Evolutionary conservation across 1,140 invertebrate genomes (phyloP).

Genomic region (Brachystomella parvula): DNA sequence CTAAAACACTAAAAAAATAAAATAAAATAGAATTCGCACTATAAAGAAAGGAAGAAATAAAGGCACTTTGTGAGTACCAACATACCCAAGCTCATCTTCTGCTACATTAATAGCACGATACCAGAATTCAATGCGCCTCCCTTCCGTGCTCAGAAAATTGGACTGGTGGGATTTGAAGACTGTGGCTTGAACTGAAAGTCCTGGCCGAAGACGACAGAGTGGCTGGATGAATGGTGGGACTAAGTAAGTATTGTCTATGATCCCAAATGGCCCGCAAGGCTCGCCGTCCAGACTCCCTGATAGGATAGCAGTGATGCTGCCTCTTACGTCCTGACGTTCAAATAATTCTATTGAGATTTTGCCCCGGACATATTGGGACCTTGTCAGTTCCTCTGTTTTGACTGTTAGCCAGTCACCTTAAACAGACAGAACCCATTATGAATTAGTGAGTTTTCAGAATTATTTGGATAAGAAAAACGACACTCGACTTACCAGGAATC

Average conservation of each 20-base stretch:
- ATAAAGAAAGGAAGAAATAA: not conserved
- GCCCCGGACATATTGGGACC: not conserved
- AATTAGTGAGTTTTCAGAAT: not conserved
- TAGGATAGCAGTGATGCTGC: not conserved
- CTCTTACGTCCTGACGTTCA: not conserved
- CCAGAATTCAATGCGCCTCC: not conserved
- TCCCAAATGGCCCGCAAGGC: not conserved
- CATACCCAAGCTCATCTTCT: not conserved
- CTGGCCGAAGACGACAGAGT: not conserved
- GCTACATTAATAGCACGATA: not conserved
- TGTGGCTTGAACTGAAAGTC: not conserved
- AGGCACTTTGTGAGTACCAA: not conserved
- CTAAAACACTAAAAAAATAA: not conserved
- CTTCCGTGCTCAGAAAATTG: not conserved
- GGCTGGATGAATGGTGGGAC: not conserved
- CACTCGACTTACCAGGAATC: slow-evolving; percentile 1
- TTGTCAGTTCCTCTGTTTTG: not conserved
- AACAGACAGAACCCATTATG: not conserved
- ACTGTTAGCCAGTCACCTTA: not conserved
- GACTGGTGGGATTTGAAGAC: not conserved
- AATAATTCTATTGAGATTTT: not conserved
- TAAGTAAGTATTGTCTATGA: not conserved
- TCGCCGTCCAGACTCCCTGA: not conserved
- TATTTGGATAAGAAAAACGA: not conserved
- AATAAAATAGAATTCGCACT: not conserved